phyloP scores from a whole-genome alignment of 2,888 invertebrate genomes.

The Catocala nupta region DNA sequence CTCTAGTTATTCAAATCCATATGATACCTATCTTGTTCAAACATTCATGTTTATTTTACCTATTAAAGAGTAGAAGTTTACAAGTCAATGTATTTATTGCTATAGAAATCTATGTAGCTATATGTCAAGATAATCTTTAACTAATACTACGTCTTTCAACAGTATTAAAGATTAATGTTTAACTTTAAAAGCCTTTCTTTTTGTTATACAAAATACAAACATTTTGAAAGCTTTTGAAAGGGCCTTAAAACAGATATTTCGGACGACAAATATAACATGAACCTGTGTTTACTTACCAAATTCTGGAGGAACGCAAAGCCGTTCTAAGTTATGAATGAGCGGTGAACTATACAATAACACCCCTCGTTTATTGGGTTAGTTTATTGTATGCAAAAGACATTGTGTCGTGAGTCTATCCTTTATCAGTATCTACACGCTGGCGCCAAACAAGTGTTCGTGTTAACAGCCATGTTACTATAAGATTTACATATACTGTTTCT shows the following conservation, averaged over 20 bases:
- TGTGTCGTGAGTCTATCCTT: conserved; percentile 50
- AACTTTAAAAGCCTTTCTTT: background rate
- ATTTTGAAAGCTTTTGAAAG: conserved; percentile 20
- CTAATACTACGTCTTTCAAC: too few species aligned
- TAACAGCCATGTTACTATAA: background rate
- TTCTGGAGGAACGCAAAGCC: conserved; percentile 58
- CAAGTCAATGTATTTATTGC: too few species aligned
- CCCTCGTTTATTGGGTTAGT: conserved; percentile 65
- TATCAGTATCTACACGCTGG: conserved; percentile 55
- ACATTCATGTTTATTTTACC: too few species aligned
- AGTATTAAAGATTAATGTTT: background rate
- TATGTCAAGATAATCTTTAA: too few species aligned
- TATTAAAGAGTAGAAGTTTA: too few species aligned
- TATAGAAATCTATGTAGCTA: too few species aligned
- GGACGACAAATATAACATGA: conserved; percentile 41
- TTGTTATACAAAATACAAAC: conserved; percentile 13
- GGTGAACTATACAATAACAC: conserved; percentile 56
- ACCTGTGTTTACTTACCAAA: conserved; percentile 60
- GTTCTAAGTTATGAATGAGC: conserved; percentile 66
- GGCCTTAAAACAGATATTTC: conserved; percentile 32
- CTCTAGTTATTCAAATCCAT: too few species aligned
- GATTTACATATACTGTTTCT: background rate
- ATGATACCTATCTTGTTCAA: too few species aligned
- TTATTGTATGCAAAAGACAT: conserved; percentile 64
- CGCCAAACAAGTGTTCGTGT: conserved; percentile 51